A percentile compares a stretch with the other conserved stretches of the same genome.
phyloP scores from a whole-genome alignment of 2,888 invertebrate species.

The Marronus borbonicus region DNA sequence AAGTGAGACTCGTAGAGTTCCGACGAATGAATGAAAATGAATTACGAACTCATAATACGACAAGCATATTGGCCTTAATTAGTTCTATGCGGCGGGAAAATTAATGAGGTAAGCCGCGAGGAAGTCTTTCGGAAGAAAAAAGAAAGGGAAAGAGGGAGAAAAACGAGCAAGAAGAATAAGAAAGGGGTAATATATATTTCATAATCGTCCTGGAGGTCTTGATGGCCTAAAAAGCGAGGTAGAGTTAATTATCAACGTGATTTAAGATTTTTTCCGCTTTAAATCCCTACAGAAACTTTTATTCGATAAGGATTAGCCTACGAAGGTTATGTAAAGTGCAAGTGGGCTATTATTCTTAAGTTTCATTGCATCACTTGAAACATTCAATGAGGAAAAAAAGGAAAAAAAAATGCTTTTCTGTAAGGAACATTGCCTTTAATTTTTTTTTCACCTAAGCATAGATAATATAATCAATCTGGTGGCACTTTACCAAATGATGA shows the following conservation, averaged over 20 bases:
- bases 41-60: conserved; percentile 34
- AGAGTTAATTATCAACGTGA: conserved; percentile 5
- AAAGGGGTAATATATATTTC: conserved; percentile 13
- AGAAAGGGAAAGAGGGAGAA: not conserved
- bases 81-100: conserved; percentile 32
- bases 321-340: not conserved
- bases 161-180: not conserved
- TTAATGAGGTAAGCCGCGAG: conserved; percentile 33
- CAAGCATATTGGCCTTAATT: conserved; percentile 43
- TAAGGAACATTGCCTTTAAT: too few relatives aligned
- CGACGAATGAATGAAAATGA: conserved; percentile 36
- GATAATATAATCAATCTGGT: too few relatives aligned
- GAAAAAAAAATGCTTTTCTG: too few relatives aligned
- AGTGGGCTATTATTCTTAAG: too few relatives aligned
- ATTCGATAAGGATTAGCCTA: not conserved
- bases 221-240: not conserved
- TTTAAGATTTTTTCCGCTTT: conserved; percentile 6
- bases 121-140: conserved; percentile 17
- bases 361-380: too few relatives aligned
- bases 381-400: too few relatives aligned
- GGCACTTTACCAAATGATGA: too few relatives aligned
- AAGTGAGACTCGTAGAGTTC: conserved; percentile 7
- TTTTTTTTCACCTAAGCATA: too few relatives aligned
- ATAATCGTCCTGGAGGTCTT: conserved; percentile 1
- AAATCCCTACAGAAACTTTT: not conserved